phyloP scores from a whole-genome alignment of 1,140 invertebrate genomes.

The Metaphire vulgaris region DNA sequence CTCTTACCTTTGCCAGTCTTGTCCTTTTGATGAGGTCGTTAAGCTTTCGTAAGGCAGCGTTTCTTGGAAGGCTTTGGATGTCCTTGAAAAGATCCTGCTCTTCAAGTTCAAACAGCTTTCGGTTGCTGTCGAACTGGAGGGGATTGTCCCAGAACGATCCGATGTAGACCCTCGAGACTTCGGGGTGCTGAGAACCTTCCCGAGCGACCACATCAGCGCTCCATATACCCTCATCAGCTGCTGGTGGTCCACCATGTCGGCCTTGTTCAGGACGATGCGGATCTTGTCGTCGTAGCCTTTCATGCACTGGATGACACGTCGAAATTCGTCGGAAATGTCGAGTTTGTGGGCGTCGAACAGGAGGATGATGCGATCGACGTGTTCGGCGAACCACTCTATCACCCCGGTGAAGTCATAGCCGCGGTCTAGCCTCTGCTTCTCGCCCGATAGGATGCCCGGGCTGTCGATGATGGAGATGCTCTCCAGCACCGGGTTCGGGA shows the following conservation, averaged over 20 bases:
- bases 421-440: conserved; percentile 88
- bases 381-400: conserved; percentile 95
- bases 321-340: conserved; percentile 96
- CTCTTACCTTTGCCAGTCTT: conserved; percentile 85
- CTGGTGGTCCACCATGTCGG: conserved; percentile 96
- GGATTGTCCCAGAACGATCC: conserved; percentile 97
- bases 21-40: conserved; percentile 96
- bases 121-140: conserved; percentile 69
- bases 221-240: conserved; percentile 97
- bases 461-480: conserved; percentile 94
- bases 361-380: conserved; percentile 94
- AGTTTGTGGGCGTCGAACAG: conserved; percentile 98
- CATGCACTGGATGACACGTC: conserved; percentile 81
- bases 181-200: conserved; percentile 75
- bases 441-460: conserved; percentile 77
- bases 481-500: conserved; percentile 67
- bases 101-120: conserved; percentile 86
- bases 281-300: conserved; percentile 88
- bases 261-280: no score
- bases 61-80: conserved; percentile 85
- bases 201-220: conserved; percentile 96
- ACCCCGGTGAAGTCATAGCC: conserved; percentile 99
- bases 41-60: conserved; percentile 88
- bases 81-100: conserved; percentile 93
- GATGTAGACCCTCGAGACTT: no score